These are phyloP conservation scores for Saimiri boliviensis DNA, from an alignment of 2,113 vertebrate species.

Conservation along the genomic window DNA sequence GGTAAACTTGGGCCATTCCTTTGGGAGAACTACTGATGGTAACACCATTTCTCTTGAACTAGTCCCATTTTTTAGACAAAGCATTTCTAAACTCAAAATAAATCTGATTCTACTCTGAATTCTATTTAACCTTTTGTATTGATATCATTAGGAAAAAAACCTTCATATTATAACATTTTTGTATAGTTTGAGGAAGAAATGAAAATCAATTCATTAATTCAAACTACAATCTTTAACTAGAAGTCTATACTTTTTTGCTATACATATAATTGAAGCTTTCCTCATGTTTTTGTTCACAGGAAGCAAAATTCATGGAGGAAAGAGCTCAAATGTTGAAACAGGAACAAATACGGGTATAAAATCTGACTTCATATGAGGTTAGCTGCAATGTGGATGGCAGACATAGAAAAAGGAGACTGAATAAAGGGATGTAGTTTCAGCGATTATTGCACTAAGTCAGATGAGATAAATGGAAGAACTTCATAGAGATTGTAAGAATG, in stretches of 20 bases:
- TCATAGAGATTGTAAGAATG: background rate
- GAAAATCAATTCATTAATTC: background rate
- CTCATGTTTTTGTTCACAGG: background rate
- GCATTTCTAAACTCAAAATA: background rate
- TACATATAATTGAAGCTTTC: background rate
- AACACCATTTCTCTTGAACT: background rate
- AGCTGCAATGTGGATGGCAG: background rate
- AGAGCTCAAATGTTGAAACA: constrained; percentile 6
- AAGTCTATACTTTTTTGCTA: background rate
- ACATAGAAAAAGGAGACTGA: background rate
- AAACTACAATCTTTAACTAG: background rate
- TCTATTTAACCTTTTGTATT: background rate
- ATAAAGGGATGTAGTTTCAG: background rate
- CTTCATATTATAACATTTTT: background rate
- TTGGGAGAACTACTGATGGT: background rate
- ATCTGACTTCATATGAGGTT: background rate
- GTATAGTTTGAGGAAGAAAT: background rate
- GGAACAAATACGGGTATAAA: background rate
- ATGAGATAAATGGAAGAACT: background rate
- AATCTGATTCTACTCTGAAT: background rate
- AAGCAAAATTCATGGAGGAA: background rate
- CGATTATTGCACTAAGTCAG: background rate
- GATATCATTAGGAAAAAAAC: background rate
- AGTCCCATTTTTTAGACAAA: constrained; percentile 2
- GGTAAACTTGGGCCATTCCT: background rate